Evolutionary conservation across 2,113 vertebrate species (phyloP), one percentile per base, ranked within the genome.

Genomic region (Dipodomys spectabilis): DNA sequence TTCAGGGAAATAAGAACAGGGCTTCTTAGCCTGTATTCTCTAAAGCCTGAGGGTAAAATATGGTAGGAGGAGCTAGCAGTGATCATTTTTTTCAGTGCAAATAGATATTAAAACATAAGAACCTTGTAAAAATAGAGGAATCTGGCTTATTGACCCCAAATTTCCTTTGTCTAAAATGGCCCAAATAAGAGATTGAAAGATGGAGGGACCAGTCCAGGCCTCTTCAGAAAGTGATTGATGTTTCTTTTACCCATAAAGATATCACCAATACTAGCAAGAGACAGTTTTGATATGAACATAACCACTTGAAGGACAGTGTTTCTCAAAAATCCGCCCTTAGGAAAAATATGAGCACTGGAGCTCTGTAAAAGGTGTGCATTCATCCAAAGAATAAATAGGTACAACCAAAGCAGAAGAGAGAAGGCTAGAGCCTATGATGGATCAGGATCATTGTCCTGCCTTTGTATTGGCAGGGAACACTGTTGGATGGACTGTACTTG

Each of bases 21-120:
- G n/a, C n/a, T 89, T 9, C 19, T 20, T 19, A 44, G n/a, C 1
- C 15, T 83, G 77, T 77, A 60, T 62, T 87, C 44, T 49, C 62
- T 44, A 84, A 86, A 92, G 65, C 6, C 60, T 90, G 91, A 20
- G 64, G 60, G 67, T 32, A 83, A 92, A 91, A 71, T 64, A 15
- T 81, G 35, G 44, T 60, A 22, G 23, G 62, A 88, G 16, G 80
- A 82, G 60, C 16, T 67, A 57, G 19, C 9, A 67, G 28, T 6
- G 30, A 23, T 39, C 68, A 74, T 78, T 60, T 80, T 72, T 75
- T 60, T 82, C 44, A 89, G 28, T 49, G 12, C 11, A 9, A 6
- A 16, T 30, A 30, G 7, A n/a, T 69, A 28, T 64, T 62, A 72
- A 86, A 39, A 80, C 1, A 19, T 62, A 88, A 64, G 44, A 79